Conservation (phyloP, 30 jellyfish, hydroid and myxozoan genomes). For the Mastigias papua region DNA sequence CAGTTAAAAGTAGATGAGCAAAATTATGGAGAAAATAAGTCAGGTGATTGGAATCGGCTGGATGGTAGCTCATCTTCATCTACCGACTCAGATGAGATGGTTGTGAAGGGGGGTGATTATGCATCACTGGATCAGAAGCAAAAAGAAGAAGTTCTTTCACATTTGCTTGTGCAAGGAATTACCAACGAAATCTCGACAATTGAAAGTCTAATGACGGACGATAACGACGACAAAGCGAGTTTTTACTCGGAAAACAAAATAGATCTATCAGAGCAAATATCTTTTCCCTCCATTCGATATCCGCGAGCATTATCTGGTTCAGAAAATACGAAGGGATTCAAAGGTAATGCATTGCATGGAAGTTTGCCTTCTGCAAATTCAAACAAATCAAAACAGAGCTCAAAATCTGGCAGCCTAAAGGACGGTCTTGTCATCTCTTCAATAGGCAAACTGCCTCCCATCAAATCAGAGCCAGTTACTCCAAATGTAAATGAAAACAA, state of each 20-base stretch:
- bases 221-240: constrained; percentile 29
- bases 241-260: constrained; percentile 31
- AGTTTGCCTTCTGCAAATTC: constrained; percentile 49
- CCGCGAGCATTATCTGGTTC: constrained; percentile 24
- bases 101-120: constrained; percentile 25
- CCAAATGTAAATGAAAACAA: constrained; percentile 25
- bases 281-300: constrained; percentile 45
- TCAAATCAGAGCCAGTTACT: constrained; percentile 65
- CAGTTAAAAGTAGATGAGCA: not conserved
- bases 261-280: constrained; percentile 42
- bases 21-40: not conserved
- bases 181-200: constrained; percentile 41
- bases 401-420: constrained; percentile 40
- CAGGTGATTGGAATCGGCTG: not conserved
- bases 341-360: constrained; percentile 72
- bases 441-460: constrained; percentile 56
- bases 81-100: not conserved
- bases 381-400: constrained; percentile 35
- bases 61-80: not conserved
- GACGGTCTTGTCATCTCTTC: constrained; percentile 61
- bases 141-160: constrained; percentile 54
- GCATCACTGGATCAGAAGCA: constrained; percentile 37
- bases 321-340: constrained; percentile 51
- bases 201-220: constrained; percentile 54
- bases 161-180: constrained; percentile 54